Evolutionary conservation across 2,797 vertebrate genomes (phyloP), one percentile per base, ranked within the genome.

Genomic region (Thalassophryne amazonica): DNA sequence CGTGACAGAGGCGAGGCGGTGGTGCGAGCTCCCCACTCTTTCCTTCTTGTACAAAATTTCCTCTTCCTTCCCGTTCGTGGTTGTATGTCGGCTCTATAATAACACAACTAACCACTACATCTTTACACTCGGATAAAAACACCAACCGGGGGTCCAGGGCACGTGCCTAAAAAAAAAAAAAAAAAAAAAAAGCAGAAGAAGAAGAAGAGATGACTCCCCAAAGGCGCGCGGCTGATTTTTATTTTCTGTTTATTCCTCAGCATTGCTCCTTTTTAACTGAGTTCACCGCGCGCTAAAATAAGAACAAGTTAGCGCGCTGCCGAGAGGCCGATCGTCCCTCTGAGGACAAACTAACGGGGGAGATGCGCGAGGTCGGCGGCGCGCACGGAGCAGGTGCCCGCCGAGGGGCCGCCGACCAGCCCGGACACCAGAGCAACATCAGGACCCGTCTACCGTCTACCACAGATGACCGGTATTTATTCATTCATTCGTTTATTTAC

Each of bases 51-150:
- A 91, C 90, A 89, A 93, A 92, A 91, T 91, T 92, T 93, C 91
- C 92, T 93, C 91, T 94, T 93, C 93, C 93, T 94, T 93, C 93
- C 93, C 92, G 91, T 93, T 93, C 86, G 92, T 91, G 93, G 93
- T 91, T 86, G 91, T 91, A 93, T 91, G 91, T 92, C 88, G 90
- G 85, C 84, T 88, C 87, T 92, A 90, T 89, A 93, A 93, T 91
- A 93, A 92, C 91, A 91, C 88, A 88, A 91, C 85, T 91, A 93
- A 92, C 91, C 91, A 70, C 92, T 79, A 78, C 86, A 78, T 87
- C 84, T 88, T 85, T 89, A 88, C 83, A 84, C 74, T 79, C 87
- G 53, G 64, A 78, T 83, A 81, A 76, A 88, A 74, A 80, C 60
- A 74, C 65, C 60, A 76, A 84, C 80, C 75, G 81, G 73, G 72